These are phyloP conservation scores for Amphimedon queenslandica DNA, from an alignment of 37 sponge, comb jelly and placozoan species.

Conservation along the genomic window DNA sequence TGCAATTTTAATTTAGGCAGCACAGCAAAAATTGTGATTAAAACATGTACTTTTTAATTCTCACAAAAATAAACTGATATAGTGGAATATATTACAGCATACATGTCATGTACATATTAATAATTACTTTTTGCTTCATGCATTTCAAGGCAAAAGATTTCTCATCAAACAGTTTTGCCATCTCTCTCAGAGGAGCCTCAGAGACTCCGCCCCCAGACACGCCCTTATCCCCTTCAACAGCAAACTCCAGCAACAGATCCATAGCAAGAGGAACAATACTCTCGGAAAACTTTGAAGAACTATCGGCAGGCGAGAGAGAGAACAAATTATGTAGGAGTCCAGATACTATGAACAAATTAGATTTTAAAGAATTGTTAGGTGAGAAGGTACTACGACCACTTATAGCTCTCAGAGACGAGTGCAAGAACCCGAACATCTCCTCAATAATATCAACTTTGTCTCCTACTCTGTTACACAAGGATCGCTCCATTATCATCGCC, in stretches of 20 bases:
- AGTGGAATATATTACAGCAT: too few relatives aligned
- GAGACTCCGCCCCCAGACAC: constrained; percentile 24
- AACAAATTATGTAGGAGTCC: constrained; percentile 8
- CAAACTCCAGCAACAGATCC: neutral
- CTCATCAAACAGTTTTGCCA: constrained; percentile 10
- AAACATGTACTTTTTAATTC: too few relatives aligned
- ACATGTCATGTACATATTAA: too few relatives aligned
- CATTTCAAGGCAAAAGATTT: constrained; percentile 10
- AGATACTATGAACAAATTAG: constrained; percentile 18
- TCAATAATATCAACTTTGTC: constrained; percentile 10
- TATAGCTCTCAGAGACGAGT: constrained; percentile 41
- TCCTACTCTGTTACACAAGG: constrained; percentile 7
- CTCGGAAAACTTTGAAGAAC: neutral
- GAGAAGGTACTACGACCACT: constrained; percentile 44
- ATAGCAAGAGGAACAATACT: neutral
- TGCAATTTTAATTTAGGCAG: too few relatives aligned
- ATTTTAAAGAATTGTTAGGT: constrained; percentile 53
- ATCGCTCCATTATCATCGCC: constrained; percentile 24
- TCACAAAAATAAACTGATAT: too few relatives aligned
- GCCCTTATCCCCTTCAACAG: neutral
- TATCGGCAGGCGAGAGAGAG: neutral
- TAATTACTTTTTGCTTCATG: constrained; percentile 12
- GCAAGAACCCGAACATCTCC: constrained; percentile 22
- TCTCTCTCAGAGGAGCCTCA: constrained; percentile 22
- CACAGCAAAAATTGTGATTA: too few relatives aligned